Base-by-base conservation (phyloP, 2,888 invertebrate species). In the Cynaeus angustus region DNA sequence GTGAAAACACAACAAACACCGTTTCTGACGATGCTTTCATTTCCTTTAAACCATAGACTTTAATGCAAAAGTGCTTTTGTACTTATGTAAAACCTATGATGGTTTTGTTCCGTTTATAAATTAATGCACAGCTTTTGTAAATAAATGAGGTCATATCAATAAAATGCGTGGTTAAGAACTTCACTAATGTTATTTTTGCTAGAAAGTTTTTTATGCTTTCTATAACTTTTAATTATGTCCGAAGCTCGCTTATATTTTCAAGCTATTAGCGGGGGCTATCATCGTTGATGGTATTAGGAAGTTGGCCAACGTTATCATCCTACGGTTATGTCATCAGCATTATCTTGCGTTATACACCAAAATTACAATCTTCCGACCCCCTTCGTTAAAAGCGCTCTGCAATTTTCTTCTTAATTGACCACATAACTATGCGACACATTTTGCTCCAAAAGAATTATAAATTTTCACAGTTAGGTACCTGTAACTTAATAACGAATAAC, bases 381-480 rank as follows among this genome's bases (percentile, higher is more conserved):
- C 46, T 61, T 68, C 46, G 33, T 53, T 68, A 68, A 68, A 68
- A 68, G 68, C 64, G 56, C 46, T 26, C n/a, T 28, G 68, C 55
- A 56, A 58, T 68, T 68, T 64, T 43, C 56, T 38, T 41, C 41
- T 58, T 68, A 68, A 68, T 68, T 64, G 43, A 10, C 26, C 6
- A 38, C 33, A 48, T 30, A 48, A 48, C 14, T 43, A 58, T 50
- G 21, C 21, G 21, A 30, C 28, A 30, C 6, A 50, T 33, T 30
- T 37, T 12, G 30, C n/a, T 33, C 41, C 8, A 14, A 43, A 62
- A 52, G 61, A 50, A 48, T 37, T 21, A 26, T 50, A 61, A 61
- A 61, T 48, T 62, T 52, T 10, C 21, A 38, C 9, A 52, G n/a
- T 52, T 33, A 21, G 21, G 21, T 21, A 21, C 21, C 2, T 21